phyloP scores from a whole-genome alignment of 2,888 invertebrate species.

The Agapetus fuscipes region DNA sequence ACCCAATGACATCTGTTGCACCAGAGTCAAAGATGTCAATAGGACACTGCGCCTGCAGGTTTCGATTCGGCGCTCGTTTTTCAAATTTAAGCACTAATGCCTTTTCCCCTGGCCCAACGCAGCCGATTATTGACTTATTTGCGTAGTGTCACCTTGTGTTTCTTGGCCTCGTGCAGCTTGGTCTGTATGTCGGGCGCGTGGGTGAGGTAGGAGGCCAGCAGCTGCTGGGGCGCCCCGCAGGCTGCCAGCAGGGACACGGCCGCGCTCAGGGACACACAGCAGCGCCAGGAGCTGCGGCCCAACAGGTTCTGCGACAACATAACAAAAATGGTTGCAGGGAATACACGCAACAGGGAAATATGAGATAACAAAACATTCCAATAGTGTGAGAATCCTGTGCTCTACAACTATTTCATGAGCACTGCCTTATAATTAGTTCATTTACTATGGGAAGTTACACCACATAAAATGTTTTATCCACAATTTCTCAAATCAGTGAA shows the following conservation, averaged over 20 bases:
- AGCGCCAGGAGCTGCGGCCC: slow-evolving; percentile 38
- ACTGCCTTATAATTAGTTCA: too few relatives aligned
- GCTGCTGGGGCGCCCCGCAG: slow-evolving; percentile 29
- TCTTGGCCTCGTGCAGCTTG: slow-evolving; percentile 50
- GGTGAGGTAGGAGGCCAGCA: slow-evolving; percentile 47
- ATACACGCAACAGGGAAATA: neutral
- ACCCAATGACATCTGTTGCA: too few relatives aligned
- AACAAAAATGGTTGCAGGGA: slow-evolving; percentile 2
- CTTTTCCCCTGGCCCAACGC: neutral
- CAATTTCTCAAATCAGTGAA: too few relatives aligned
- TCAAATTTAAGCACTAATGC: neutral
- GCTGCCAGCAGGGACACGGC: slow-evolving; percentile 31
- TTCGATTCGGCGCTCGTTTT: too few relatives aligned
- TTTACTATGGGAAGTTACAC: too few relatives aligned
- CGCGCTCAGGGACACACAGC: slow-evolving; percentile 36
- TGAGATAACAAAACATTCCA: too few relatives aligned
- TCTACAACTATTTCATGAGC: too few relatives aligned
- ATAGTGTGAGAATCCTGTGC: too few relatives aligned
- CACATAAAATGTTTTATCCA: too few relatives aligned
- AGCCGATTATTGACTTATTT: neutral
- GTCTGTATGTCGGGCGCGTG: slow-evolving; percentile 47
- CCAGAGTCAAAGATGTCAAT: too few relatives aligned
- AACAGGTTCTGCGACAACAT: slow-evolving; percentile 41
- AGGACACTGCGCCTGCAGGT: too few relatives aligned
- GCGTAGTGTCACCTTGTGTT: slow-evolving; percentile 46